Base-by-base conservation (phyloP, 2,113 vertebrate genomes). In the Telmatochromis sp. region DNA sequence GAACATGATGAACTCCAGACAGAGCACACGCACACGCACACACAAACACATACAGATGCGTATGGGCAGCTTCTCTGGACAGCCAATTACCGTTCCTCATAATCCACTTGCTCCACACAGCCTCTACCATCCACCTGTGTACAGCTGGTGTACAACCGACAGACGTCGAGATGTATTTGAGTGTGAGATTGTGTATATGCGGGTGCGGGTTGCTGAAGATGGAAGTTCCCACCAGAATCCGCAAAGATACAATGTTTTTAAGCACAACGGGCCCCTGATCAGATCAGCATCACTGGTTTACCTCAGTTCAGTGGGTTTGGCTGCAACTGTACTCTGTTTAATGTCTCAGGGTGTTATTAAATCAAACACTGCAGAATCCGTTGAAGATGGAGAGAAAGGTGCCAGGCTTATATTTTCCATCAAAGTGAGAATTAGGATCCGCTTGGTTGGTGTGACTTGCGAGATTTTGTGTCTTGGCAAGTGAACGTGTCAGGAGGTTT, bases 51-150 rank as follows among this genome's bases (percentile, higher is more conserved):
- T 91, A 89, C 60, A 91, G 19, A 90, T 55, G 83, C 68, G 68
- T 79, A 84, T n/a, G 54, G 78, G 85, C 80, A 88, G 92, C 90
- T 95, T 91, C 92, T 95, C 95, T 94, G 93, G 90, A 94, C 93
- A 95, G 93, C 92, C 94, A 96, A 95, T 95, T 95, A 95, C 93
- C 85, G 91, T 90, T 91, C 47, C 91, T 91, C 92, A 94, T 95
- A 95, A 95, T 94, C 93, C 94, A 91, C 92, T 92, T 88, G 93
- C 89, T 93, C 90, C 88, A 92, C 87, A 87, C 88, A 79, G 65
- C 54, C 83, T 80, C 91, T 83, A 80, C 83, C 87, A 90, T 91
- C 87, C 93, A 93, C 89, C 92, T 91, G 93, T 91, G 89, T 94
- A 87, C 83, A 82, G 83, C 37, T 13, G 55, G 55, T 89, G 86